A percentile compares a stretch with the other conserved stretches of the same genome.
Evolutionary conservation across 2,797 vertebrate genomes (phyloP).

Genomic region (Chromobotia macracanthus): DNA sequence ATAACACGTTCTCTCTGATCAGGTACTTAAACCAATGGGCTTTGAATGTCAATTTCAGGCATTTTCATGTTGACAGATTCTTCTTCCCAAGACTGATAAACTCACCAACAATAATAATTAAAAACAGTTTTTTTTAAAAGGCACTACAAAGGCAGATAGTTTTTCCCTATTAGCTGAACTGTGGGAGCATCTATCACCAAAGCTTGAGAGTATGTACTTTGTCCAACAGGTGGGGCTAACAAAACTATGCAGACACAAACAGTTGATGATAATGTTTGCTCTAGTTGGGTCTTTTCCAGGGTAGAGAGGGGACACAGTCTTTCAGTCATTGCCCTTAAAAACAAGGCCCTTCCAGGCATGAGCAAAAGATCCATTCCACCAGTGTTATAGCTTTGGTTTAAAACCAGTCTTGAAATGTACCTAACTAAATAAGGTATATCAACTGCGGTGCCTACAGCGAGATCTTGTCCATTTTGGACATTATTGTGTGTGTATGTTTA

Average conservation of each 20-base stretch:
- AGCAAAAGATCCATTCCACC: conserved; percentile 12
- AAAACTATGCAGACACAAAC: conserved; percentile 26
- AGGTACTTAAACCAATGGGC: conserved; percentile 26
- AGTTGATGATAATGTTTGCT: conserved; percentile 17
- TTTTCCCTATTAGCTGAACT: conserved; percentile 38
- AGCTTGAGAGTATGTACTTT: conserved; percentile 24
- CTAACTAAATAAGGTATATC: conserved; percentile 12
- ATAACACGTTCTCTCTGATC: conserved; percentile 49
- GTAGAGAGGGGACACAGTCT: conserved; percentile 33
- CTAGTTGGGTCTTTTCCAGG: conserved; percentile 11
- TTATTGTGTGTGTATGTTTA: conserved; percentile 46
- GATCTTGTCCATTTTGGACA: conserved; percentile 32
- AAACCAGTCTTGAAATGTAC: conserved; percentile 35
- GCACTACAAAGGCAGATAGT: conserved; percentile 52
- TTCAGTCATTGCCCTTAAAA: conserved; percentile 18
- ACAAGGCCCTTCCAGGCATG: conserved; percentile 25
- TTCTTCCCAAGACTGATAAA: not conserved
- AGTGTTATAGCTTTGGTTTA: conserved; percentile 36
- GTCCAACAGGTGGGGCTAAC: conserved; percentile 20
- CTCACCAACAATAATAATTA: conserved; percentile 18
- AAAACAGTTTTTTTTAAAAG: conserved; percentile 48
- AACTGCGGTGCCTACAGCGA: conserved; percentile 13
- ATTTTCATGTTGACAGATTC: conserved; percentile 12
- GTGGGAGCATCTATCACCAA: conserved; percentile 36
- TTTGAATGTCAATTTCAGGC: conserved; percentile 30